A percentile compares a stretch with the other conserved stretches of the same genome.
Evolutionary conservation across 2,797 vertebrate species (phyloP).

Genomic region (Sphenodon punctatus): DNA sequence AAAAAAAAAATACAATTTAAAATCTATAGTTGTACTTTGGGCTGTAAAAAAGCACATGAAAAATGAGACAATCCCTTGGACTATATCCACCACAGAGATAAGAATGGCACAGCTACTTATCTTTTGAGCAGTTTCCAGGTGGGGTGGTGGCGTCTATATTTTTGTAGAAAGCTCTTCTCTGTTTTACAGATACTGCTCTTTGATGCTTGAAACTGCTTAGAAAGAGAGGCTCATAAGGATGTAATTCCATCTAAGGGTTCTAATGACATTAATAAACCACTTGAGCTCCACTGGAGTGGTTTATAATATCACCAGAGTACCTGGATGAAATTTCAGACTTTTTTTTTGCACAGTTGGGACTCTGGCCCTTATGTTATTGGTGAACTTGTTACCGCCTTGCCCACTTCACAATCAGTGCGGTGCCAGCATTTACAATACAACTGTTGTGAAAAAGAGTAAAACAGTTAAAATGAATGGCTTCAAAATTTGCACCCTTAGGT

Average conservation of each 20-base stretch:
- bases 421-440: not conserved
- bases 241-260: slow-evolving; percentile 11
- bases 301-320: not conserved
- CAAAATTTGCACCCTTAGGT: not conserved
- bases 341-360: not conserved
- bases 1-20: not conserved
- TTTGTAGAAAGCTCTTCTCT: not conserved
- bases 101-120: not conserved
- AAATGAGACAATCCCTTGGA: not conserved
- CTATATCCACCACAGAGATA: not conserved
- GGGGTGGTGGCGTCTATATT: not conserved
- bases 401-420: not conserved
- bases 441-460: not conserved
- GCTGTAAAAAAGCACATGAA: not conserved
- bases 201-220: not conserved
- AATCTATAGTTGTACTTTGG: not conserved
- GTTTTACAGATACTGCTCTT: not conserved
- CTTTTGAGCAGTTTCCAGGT: not conserved
- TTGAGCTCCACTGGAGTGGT: not conserved
- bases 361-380: not conserved
- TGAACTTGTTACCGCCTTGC: not conserved
- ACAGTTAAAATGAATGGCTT: not conserved
- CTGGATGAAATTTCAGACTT: not conserved
- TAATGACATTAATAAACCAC: not conserved
- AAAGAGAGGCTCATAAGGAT: not conserved